Base-by-base conservation (phyloP, 2,113 vertebrate genomes). In the Nerophis lumbriciformis region DNA sequence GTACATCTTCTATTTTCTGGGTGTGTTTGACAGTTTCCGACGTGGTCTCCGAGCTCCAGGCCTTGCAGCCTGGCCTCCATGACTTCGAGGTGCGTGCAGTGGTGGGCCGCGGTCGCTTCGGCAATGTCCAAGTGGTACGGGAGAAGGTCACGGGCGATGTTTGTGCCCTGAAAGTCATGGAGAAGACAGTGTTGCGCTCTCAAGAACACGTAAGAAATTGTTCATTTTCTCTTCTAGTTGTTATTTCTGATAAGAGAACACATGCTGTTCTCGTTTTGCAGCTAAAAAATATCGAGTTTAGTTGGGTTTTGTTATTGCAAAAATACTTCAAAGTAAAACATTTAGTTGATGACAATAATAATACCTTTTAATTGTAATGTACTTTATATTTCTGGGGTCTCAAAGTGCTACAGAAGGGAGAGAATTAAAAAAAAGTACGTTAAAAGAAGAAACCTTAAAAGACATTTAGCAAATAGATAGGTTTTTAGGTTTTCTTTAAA, bases 131-230 rank as follows among this genome's bases (percentile, higher is more conserved):
- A 67, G 93, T 99, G 49, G 95, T 96, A 11, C 89, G 88, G 61
- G 97, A 99, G 84, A 94, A 88, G 71, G 82, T 87, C 2, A 95
- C 93, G 0, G 95, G 95, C 36, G 92, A 97, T 44, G 81, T 97
- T 42, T 98, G 93, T 71, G 97, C 96, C 38, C 93, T 99, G 90
- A 99, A 99, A 86, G 86, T 95, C 78, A 97, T 95, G 93, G 92
- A 91, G 69, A 99, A 99, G 83, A 76, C 79, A 53, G 75, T 87
- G 54, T 79, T 98, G 77, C 61, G 91, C 66, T 78, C 83, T 0
- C 89, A 92, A 77, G 90, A 95, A 67, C 91, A 95, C 6, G 96
- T 98, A 92, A 88, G 80, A 57, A 50, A 59, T 28, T 8, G 7
- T 7, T 16, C n/a, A n/a, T 37, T 8, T n/a, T 37, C 36, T 37